These are phyloP conservation scores for Pangasius larnaudii DNA, from an alignment of 2,797 vertebrate genomes.

Conservation along the genomic window DNA sequence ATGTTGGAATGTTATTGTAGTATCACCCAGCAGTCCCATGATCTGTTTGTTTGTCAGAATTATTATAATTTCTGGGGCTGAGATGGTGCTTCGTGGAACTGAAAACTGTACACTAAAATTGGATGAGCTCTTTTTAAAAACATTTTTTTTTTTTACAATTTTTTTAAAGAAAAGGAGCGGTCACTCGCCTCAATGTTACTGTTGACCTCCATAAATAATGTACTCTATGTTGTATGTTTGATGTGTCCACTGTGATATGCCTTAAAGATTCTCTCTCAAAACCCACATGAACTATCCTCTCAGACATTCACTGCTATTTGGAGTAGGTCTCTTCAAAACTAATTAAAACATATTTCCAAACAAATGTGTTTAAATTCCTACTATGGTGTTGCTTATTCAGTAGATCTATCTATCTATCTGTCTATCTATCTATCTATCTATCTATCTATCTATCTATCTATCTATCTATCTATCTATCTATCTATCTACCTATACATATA, in stretches of 20 bases:
- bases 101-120: neutral
- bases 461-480: too few species aligned
- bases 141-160: neutral
- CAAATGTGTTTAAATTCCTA: neutral
- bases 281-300: neutral
- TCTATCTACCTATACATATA: too few species aligned
- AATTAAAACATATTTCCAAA: neutral
- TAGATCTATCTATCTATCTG: neutral
- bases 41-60: neutral
- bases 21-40: neutral
- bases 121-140: neutral
- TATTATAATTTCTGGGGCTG: neutral
- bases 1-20: neutral
- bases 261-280: neutral
- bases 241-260: neutral
- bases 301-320: neutral
- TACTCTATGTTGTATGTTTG: neutral
- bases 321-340: neutral
- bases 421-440: too few species aligned
- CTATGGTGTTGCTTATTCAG: neutral
- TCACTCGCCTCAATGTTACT: neutral
- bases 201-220: constrained; percentile 14
- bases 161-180: constrained; percentile 1
- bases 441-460: too few species aligned
- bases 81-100: neutral